Evolutionary conservation across 1,140 invertebrate genomes (phyloP), one percentile per base, ranked within the genome.

Genomic region (Capitella teleta): DNA sequence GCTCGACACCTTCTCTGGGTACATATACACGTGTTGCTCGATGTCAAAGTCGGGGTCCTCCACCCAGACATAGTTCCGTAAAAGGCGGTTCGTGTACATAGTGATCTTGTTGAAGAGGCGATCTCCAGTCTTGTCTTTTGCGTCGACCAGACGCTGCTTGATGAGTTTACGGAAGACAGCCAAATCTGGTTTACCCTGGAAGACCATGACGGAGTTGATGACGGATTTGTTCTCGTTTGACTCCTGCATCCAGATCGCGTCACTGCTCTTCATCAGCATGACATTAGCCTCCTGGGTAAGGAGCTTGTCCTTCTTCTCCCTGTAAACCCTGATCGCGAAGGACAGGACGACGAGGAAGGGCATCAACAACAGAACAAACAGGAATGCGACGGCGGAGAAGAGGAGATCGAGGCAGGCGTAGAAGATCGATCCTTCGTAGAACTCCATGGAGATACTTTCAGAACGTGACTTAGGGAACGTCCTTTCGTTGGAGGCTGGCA

Each of bases 181-280:
- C 8, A 45, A 45, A 18, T 32, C 42, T 6, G 26, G 37, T 19
- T 32, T 8, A 12, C 38, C 40, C 18, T 45, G 21, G 16, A 28
- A 16, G 3, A 24, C 30, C 2, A 51, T 14, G n/a, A 45, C 21
- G 28, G 26, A 30, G 26, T 45, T 44, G 28, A 51, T 51, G 41
- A 51, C 34, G 21, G 26, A 23, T 5, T 25, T 21, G 49, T 51
- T 51, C 23, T 46, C 21, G 5, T 18, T n/a, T 3, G 14, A 30
- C 16, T 51, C 49, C 32, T 51, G 49, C 14, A 51, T 26, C 49
- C 49, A 51, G 14, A 51, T 30, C 23, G 49, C n/a, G 28, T 51
- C 49, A 34, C 32, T 34, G 32, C 16, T 1, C 19, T 24, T 40
- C 38, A 40, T 24, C 8, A 40, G 38, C 8, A 40, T 40, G 38